These are phyloP conservation scores for Mus musculus DNA, from an alignment of 2,113 vertebrate species.

Conservation along the genomic window DNA sequence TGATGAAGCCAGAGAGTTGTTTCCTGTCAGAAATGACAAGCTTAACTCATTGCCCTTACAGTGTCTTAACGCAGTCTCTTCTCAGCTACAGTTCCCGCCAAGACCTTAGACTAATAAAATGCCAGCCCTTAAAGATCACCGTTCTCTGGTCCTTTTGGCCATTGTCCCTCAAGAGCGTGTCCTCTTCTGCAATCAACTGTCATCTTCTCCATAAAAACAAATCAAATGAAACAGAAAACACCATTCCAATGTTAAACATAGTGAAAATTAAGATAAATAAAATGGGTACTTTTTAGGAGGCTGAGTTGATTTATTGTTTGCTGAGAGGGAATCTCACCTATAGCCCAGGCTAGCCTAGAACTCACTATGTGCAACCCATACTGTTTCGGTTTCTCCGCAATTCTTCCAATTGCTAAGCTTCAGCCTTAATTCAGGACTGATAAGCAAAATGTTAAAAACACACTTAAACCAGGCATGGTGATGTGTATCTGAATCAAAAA, in stretches of 20 bases:
- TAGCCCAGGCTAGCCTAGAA: background rate
- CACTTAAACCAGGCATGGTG: background rate
- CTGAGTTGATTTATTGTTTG: background rate
- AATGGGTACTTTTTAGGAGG: background rate
- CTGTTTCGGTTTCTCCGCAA: background rate
- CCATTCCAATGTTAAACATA: background rate
- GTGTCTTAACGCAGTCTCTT: background rate
- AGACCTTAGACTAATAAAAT: background rate
- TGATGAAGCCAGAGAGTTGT: slow-evolving; percentile 11
- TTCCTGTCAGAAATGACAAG: background rate
- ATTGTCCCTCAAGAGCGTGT: background rate
- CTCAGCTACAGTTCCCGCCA: background rate
- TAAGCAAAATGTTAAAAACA: background rate
- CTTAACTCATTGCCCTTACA: background rate
- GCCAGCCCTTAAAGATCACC: background rate
- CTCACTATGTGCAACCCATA: background rate
- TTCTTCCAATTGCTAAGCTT: background rate
- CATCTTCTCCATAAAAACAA: background rate
- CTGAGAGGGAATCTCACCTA: background rate
- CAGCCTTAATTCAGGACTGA: background rate
- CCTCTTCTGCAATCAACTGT: background rate
- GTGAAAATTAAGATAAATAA: background rate
- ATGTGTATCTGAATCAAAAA: background rate
- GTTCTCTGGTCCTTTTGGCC: background rate
- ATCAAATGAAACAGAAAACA: background rate